These are phyloP conservation scores for Pristionchus exspectatus DNA, from an alignment of 2,888 invertebrate genomes.

Conservation along the genomic window DNA sequence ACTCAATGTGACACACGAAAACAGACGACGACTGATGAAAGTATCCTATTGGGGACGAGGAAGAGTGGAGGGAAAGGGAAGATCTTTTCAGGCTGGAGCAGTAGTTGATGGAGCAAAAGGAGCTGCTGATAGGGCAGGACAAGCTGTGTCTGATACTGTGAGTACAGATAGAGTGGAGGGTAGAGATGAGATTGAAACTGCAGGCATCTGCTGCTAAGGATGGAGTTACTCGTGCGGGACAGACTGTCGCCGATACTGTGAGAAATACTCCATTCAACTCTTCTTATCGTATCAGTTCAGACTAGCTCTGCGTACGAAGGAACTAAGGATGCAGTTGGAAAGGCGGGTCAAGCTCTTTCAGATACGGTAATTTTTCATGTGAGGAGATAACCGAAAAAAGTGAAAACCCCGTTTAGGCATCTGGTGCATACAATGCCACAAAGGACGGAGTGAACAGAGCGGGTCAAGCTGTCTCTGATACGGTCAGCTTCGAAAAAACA, in stretches of 20 bases:
- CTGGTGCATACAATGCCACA: neutral
- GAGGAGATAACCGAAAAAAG: neutral
- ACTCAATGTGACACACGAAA: conserved; percentile 32
- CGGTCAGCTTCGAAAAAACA: neutral
- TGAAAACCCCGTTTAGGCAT: neutral
- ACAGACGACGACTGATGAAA: neutral
- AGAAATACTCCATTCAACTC: neutral
- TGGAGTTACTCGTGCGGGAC: neutral
- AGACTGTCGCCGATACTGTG: conserved; percentile 24
- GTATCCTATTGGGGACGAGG: neutral
- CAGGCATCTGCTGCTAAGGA: neutral
- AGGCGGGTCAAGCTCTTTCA: conserved; percentile 11
- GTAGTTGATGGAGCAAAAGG: conserved; percentile 17
- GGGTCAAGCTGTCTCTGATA: conserved; percentile 3
- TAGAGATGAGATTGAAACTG: neutral
- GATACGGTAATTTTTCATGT: neutral
- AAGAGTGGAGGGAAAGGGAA: neutral
- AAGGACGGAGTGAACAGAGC: conserved; percentile 45
- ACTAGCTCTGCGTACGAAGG: conserved; percentile 26
- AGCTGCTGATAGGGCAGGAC: neutral
- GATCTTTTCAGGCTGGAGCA: conserved; percentile 6
- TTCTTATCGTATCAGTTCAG: neutral
- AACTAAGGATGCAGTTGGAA: conserved; percentile 33
- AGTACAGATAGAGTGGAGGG: neutral
- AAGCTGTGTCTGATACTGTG: conserved; percentile 23